Percentiles rank a stretch among this genome's conserved stretches.
Evolutionary conservation across 2,113 vertebrate genomes (phyloP).

Genomic region (Galbula dea): DNA sequence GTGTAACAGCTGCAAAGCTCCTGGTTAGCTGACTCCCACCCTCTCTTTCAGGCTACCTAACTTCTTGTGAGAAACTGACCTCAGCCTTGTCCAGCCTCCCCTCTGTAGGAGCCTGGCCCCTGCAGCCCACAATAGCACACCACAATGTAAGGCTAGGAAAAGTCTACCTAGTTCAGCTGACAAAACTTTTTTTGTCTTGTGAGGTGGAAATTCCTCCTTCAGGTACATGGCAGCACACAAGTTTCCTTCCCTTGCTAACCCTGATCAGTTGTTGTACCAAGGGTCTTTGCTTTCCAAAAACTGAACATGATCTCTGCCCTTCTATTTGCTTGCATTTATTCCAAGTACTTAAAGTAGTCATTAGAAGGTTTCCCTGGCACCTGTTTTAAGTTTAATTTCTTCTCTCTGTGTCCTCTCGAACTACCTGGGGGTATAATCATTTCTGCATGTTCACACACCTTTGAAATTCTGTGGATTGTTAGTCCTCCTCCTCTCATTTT

Average conservation of each 20-base stretch:
- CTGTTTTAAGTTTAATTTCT: not conserved
- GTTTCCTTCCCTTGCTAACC: not conserved
- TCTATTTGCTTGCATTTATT: not conserved
- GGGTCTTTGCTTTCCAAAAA: not conserved
- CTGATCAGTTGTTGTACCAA: not conserved
- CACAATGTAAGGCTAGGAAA: not conserved
- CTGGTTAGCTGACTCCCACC: too few relatives aligned
- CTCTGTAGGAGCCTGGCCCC: too few relatives aligned
- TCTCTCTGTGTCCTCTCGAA: not conserved
- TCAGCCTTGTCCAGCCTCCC: too few relatives aligned
- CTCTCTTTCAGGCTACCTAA: too few relatives aligned
- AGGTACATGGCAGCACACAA: not conserved
- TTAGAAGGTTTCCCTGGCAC: not conserved
- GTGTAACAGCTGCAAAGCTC: too few relatives aligned
- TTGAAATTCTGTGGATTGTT: not conserved
- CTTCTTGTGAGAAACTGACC: too few relatives aligned
- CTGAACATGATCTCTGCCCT: not conserved
- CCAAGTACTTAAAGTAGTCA: not conserved
- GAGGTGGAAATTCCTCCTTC: not conserved
- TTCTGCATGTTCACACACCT: not conserved
- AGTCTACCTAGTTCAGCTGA: not conserved
- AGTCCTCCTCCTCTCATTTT: not conserved
- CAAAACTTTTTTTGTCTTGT: not conserved
- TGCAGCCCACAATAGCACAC: too few relatives aligned
- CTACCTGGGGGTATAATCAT: not conserved